These are phyloP conservation scores for Nemopilema nomurai DNA, from an alignment of 30 jellyfish, hydroid and myxozoan species.

Conservation along the genomic window DNA sequence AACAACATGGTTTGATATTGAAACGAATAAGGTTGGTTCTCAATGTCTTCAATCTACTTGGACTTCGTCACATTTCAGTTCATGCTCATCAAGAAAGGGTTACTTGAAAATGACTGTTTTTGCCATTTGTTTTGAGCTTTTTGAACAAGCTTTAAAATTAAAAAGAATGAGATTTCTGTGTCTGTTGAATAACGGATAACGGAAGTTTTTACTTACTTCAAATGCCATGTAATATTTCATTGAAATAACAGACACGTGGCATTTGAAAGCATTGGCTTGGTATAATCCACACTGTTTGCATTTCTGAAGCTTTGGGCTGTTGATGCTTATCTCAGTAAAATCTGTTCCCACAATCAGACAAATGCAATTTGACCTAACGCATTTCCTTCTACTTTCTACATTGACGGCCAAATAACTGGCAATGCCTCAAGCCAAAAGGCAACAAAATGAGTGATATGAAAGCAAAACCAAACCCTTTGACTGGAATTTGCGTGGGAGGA, in stretches of 20 bases:
- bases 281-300: no score
- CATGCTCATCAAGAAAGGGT: background rate
- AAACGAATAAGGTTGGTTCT: background rate
- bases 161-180: no score
- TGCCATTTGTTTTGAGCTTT: no score
- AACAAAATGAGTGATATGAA: background rate
- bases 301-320: no score
- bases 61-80: background rate
- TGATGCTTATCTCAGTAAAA: background rate
- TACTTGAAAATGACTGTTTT: no score
- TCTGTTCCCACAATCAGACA: background rate
- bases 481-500: background rate
- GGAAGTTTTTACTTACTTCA: no score
- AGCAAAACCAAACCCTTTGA: background rate
- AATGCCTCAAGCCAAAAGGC: background rate
- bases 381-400: background rate
- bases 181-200: no score
- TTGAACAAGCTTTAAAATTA: no score
- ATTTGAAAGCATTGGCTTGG: no score
- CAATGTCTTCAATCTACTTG: background rate
- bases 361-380: background rate
- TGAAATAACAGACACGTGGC: no score
- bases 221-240: no score
- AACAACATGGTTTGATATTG: background rate
- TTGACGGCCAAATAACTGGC: background rate